Evolutionary conservation across 1,140 invertebrate genomes (phyloP), one percentile per base, ranked within the genome.

Genomic region (Drosophila rufa): DNA sequence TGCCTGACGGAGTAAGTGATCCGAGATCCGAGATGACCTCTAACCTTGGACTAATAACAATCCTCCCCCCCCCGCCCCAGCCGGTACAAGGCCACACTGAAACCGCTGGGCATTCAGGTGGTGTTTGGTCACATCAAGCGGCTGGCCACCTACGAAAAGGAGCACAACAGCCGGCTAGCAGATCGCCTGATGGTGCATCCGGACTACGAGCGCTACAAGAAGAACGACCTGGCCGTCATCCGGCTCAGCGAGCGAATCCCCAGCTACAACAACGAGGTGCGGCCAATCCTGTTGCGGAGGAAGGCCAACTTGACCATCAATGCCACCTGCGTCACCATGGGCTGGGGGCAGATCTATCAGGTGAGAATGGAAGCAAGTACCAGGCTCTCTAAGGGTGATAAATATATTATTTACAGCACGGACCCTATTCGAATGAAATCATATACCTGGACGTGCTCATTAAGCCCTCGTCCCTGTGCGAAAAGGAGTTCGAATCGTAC

Each of bases 321-420:
- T 9, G 30, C 42, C 14, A 3, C 0, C 0, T 87, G 83, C 8
- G 0, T 66, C 7, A 87, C 83, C 12, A 30, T 87, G 40, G 83
- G 83, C 22, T 87, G 83, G 83, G 83, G 83, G 2, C 83, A 87
- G 55, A 3, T 87, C 0, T 87, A 89, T 55, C 53, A 36, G 75
- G 82, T 86, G 46, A 42, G 6, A 25, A 11, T 30, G 30, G 30
- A 19, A 15, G 4, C 27, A 7, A 7, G 6, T 30, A 30, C 6
- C 27, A 27, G 5, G 12, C 2, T 5, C n/a, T 19, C 8, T 30
- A 30, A 5, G 6, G 6, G 27, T 43, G 9, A 7, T 5, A 17
- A 15, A 9, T 15, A 22, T n/a, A 17, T 58, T 46, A 14, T 0
- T 38, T 55, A 1, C 22, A 86, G 82, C 83, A 87, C 19, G 83